phyloP scores from a whole-genome alignment of 2,113 vertebrate genomes.

The Limanda limanda region DNA sequence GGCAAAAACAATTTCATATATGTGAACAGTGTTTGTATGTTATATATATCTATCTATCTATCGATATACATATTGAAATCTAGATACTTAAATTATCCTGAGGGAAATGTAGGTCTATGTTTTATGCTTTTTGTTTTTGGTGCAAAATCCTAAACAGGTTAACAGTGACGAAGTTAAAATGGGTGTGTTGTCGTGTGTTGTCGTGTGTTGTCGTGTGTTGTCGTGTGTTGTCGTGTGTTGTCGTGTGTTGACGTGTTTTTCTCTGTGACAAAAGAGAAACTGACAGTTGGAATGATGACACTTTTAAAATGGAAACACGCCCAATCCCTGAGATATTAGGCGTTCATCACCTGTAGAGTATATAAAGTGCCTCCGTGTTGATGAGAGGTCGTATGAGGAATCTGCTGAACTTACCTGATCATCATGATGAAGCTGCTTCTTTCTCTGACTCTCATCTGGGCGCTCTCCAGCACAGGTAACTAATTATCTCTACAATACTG shows the following conservation, averaged over 20 bases:
- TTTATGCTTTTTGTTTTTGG: too few relatives aligned
- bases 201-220: background rate
- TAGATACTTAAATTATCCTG: too few relatives aligned
- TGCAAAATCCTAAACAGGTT: background rate
- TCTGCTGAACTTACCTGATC: background rate
- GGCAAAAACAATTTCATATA: too few relatives aligned
- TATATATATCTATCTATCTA: too few relatives aligned
- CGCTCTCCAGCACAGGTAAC: background rate
- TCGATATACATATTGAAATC: too few relatives aligned
- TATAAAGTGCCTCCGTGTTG: background rate
- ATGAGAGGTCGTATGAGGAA: background rate
- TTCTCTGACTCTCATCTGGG: background rate
- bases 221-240: too few relatives aligned
- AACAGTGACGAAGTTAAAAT: too few relatives aligned
- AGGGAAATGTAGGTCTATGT: too few relatives aligned
- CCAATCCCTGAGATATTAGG: background rate
- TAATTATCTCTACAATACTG: too few relatives aligned
- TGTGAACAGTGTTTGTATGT: too few relatives aligned
- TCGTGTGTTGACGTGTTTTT: background rate
- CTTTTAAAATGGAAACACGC: background rate
- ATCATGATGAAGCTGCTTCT: constrained; percentile 4
- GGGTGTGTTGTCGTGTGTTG: background rate
- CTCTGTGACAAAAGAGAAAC: background rate
- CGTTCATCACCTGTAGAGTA: background rate
- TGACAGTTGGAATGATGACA: background rate